Conservation (phyloP, 1,140 invertebrate species). For the Diachasmimorpha longicaudata region DNA sequence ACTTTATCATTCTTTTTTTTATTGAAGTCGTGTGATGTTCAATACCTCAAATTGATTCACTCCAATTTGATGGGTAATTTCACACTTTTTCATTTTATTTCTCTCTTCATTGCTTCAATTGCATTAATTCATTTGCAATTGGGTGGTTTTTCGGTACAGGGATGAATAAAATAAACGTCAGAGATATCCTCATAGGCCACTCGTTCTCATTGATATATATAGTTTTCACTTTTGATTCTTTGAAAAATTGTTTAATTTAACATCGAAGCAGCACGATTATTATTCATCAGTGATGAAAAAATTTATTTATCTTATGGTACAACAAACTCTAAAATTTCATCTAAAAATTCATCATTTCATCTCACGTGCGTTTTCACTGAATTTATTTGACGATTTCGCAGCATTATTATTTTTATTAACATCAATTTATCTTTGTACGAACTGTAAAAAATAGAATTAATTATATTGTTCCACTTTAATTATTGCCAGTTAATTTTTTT, state of each 20-base stretch:
- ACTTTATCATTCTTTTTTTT: slow-evolving; percentile 11
- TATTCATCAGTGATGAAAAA: not conserved
- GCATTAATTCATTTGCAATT: no score
- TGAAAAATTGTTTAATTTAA: no score
- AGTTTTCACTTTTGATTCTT: no score
- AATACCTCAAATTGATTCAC: not conserved
- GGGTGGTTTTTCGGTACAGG: no score
- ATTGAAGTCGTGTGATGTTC: not conserved
- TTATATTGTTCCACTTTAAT: slow-evolving; percentile 41
- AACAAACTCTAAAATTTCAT: slow-evolving; percentile 20
- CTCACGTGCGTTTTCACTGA: slow-evolving; percentile 5
- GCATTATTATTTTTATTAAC: slow-evolving; percentile 24
- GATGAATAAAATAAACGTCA: no score
- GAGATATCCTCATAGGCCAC: not conserved
- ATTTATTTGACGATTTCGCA: slow-evolving; percentile 12
- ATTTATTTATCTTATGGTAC: not conserved
- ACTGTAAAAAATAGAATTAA: slow-evolving; percentile 50
- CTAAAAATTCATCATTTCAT: slow-evolving; percentile 45
- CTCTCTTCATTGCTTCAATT: not conserved
- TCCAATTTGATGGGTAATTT: slow-evolving; percentile 26
- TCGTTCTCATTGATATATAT: no score
- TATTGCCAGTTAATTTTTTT: slow-evolving; percentile 38
- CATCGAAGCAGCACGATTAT: not conserved
- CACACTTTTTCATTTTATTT: slow-evolving; percentile 30
- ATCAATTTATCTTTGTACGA: slow-evolving; percentile 27